These are phyloP conservation scores for Neelides folsomi DNA, from an alignment of 2,888 invertebrate genomes.

Conservation along the genomic window DNA sequence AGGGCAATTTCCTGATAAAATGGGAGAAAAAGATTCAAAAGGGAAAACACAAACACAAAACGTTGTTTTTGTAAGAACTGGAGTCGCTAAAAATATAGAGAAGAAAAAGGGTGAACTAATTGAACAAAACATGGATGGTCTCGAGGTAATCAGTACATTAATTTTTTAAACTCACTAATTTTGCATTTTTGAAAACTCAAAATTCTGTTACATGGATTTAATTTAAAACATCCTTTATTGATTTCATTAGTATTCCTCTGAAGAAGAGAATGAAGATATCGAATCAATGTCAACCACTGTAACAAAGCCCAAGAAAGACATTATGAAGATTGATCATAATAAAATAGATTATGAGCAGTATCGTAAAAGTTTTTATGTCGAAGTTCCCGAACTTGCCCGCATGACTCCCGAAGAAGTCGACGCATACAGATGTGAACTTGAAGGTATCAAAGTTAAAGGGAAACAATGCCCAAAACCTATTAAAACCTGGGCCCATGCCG, in stretches of 20 bases:
- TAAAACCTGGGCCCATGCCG: conserved; percentile 95
- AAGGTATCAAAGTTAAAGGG: conserved; percentile 90
- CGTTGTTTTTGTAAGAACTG: conserved; percentile 62
- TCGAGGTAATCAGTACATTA: conserved; percentile 47
- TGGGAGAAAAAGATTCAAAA: conserved; percentile 7
- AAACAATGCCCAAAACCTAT: conserved; percentile 91
- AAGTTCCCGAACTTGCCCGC: conserved; percentile 84
- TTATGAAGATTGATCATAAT: conserved; percentile 83
- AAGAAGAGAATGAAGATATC: conserved; percentile 88
- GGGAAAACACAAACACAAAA: conserved; percentile 39
- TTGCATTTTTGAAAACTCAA: neutral
- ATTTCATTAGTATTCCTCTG: conserved; percentile 68
- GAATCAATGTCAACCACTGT: conserved; percentile 78
- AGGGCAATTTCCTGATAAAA: too few species aligned
- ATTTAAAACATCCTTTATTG: conserved; percentile 7
- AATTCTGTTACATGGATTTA: neutral
- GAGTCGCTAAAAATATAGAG: conserved; percentile 62
- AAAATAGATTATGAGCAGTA: conserved; percentile 76
- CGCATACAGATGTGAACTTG: conserved; percentile 61
- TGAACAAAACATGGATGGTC: conserved; percentile 93
- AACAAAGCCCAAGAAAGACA: conserved; percentile 79
- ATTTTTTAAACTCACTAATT: neutral
- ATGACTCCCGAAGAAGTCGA: conserved; percentile 83
- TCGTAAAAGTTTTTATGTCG: conserved; percentile 92
- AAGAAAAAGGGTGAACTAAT: conserved; percentile 90